phyloP scores from a whole-genome alignment of 1,140 invertebrate genomes.

The Euborellia annulipes region DNA sequence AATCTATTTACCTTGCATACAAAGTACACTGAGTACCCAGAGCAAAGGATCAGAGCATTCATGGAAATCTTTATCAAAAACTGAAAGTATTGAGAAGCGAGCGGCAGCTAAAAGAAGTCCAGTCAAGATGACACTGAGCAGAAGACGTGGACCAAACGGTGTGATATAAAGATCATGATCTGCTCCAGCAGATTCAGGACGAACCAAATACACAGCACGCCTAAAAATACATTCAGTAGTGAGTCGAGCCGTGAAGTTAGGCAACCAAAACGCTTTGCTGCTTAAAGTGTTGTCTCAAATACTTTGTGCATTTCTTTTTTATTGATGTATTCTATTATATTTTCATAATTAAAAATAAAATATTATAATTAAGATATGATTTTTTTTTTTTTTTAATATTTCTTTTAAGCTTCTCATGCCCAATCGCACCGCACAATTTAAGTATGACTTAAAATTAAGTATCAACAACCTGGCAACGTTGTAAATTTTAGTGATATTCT shows the following conservation, averaged over 20 bases:
- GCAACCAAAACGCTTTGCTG: too few relatives aligned
- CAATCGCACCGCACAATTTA: too few relatives aligned
- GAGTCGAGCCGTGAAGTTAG: background rate
- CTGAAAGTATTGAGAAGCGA: too few relatives aligned
- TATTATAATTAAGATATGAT: too few relatives aligned
- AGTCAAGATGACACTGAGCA: conserved; percentile 33
- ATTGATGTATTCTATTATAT: background rate
- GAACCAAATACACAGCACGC: conserved; percentile 44
- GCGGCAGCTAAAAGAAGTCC: conserved; percentile 31
- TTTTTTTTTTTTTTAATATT: too few relatives aligned
- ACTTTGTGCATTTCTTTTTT: conserved; percentile 8
- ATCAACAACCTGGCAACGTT: too few relatives aligned
- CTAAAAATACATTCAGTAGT: conserved; percentile 5
- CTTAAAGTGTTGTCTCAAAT: background rate
- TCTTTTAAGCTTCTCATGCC: too few relatives aligned
- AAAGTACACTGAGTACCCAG: conserved; percentile 42
- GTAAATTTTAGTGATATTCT: too few relatives aligned
- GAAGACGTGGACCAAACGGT: conserved; percentile 36
- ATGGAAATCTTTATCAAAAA: too few relatives aligned
- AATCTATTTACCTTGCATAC: conserved; percentile 43
- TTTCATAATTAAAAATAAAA: too few relatives aligned
- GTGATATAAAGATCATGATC: conserved; percentile 43
- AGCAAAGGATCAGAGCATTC: conserved; percentile 36
- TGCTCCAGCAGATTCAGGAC: conserved; percentile 36
- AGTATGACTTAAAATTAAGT: too few relatives aligned